Evolutionary conservation across 2,888 invertebrate species (phyloP).

Genomic region (Meteorus cinctellus): DNA sequence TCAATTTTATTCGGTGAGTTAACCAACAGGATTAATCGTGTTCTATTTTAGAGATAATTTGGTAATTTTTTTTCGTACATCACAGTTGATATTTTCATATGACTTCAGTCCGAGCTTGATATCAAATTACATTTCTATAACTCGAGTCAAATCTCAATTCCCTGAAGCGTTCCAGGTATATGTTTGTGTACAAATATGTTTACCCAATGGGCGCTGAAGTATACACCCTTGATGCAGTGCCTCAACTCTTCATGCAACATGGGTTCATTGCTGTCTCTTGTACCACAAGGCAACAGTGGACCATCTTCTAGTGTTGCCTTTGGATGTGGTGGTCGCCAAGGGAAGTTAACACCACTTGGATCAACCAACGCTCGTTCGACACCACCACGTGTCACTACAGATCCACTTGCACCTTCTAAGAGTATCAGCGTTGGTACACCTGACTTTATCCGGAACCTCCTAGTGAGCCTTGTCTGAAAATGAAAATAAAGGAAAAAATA

Average conservation of each 20-base stretch:
- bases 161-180: not conserved
- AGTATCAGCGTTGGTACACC: conserved; percentile 86
- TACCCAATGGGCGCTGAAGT: conserved; percentile 94
- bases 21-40: not conserved
- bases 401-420: conserved; percentile 79
- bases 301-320: conserved; percentile 71
- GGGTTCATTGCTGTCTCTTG: conserved; percentile 69
- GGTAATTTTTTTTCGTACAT: not conserved
- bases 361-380: conserved; percentile 82
- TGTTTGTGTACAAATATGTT: conserved; percentile 62
- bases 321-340: conserved; percentile 83
- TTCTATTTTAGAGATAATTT: not conserved
- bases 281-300: conserved; percentile 67
- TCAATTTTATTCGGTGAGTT: conserved; percentile 7
- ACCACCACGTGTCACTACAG: conserved; percentile 79
- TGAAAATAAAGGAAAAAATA: conserved; percentile 37
- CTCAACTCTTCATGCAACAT: conserved; percentile 78
- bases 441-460: conserved; percentile 84
- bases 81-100: not conserved
- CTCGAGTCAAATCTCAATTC: not conserved
- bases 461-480: conserved; percentile 82
- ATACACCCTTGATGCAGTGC: conserved; percentile 83
- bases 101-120: not conserved
- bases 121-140: not conserved
- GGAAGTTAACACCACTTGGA: conserved; percentile 80